Percentiles rank a stretch among this genome's conserved stretches.
These are phyloP conservation scores for Ficedula albicollis DNA, from an alignment of 2,797 vertebrate species.

Conservation along the genomic window DNA sequence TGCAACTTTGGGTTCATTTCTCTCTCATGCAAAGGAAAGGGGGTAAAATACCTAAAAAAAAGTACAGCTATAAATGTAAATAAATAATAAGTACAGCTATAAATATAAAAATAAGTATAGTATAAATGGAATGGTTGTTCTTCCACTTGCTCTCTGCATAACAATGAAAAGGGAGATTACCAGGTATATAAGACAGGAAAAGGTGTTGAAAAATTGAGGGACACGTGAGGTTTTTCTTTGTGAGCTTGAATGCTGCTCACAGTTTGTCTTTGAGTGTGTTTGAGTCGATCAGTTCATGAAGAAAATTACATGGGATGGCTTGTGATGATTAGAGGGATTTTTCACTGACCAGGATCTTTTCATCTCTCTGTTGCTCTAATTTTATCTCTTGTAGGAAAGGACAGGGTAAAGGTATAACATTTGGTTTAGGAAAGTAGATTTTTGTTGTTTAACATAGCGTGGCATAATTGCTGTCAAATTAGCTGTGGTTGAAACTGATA, in stretches of 20 bases:
- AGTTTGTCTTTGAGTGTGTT: not conserved
- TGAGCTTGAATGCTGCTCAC: not conserved
- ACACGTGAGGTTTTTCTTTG: not conserved
- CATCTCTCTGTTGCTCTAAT: not conserved
- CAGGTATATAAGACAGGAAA: accelerated
- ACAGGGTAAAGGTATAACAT: not conserved
- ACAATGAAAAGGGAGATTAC: accelerated
- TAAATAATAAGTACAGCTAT: not conserved
- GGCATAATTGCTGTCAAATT: not conserved
- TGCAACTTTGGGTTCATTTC: not conserved
- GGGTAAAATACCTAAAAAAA: not conserved
- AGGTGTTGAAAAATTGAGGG: not conserved
- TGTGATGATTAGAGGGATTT: not conserved
- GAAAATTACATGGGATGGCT: not conserved
- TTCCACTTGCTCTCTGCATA: not conserved
- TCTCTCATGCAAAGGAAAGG: not conserved
- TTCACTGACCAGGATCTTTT: not conserved
- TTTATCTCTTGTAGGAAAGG: not conserved
- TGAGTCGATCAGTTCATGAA: not conserved
- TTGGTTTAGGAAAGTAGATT: not conserved
- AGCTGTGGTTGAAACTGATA: not conserved
- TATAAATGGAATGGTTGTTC: not conserved
- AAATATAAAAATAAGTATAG: not conserved
- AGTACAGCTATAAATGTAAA: not conserved
- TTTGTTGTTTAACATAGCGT: not conserved